Evolutionary conservation across 2,113 vertebrate species (phyloP), one percentile per base, ranked within the genome.

Genomic region (Talpa occidentalis): DNA sequence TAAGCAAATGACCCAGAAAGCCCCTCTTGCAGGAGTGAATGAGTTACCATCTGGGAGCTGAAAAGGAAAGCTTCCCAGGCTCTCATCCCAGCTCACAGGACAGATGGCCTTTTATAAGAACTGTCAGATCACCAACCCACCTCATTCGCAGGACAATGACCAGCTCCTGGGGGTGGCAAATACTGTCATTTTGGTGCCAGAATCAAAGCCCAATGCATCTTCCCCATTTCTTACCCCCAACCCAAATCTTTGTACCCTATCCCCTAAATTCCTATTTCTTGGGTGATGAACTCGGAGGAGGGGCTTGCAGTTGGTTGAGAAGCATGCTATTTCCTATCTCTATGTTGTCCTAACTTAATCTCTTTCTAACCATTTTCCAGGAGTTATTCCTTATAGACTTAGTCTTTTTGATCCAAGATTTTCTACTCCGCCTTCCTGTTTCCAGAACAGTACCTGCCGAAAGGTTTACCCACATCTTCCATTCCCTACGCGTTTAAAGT

Each of bases 91-190:
- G 79, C 37, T 83, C 59, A 62, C 6, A 67, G 60, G 79, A 84
- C 87, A 94, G 92, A 87, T 90, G 87, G 92, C 47, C 54, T 90
- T 94, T 90, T 47, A 73, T 54, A 87, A 44, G 42, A 60, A 44
- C 74, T 80, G 40, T 91, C 79, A 88, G 59, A 40, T 64, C 0
- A 5, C 79, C 47, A 87, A 54, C 28, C 54, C 44, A 80, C 15
- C 70, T 89, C 62, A 79, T 91, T 70, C 70, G 47, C 35, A 80
- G 49, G 82, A 80, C 59, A 91, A 72, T 14, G 16, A 70, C 92
- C 52, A 54, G 32, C 30, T 94, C 66, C 59, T 56, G 80, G 52
- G 52, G 37, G 42, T 21, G 79, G 59, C 35, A 28, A 89, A n/a
- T 40, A 74, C 28, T 42, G 70, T 82, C 56, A 72, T 49, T 64